Evolutionary conservation across 2,113 vertebrate species (phyloP).

Genomic region (Balaenoptera acutorostrata): DNA sequence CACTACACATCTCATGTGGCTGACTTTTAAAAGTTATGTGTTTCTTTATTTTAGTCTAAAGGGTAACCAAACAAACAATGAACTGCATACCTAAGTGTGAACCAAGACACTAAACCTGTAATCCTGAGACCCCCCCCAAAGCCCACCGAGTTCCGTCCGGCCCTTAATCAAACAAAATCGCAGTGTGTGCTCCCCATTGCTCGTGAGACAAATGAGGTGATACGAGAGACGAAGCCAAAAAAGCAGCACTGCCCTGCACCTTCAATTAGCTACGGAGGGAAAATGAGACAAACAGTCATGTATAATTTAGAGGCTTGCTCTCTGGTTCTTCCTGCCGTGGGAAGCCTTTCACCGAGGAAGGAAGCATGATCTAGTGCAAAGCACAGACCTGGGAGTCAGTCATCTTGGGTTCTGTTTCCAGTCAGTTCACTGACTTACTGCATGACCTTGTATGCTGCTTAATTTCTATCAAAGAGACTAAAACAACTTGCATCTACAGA

Average conservation of each 20-base stretch:
- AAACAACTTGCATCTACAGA: neutral
- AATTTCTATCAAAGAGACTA: neutral
- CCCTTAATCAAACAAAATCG: neutral
- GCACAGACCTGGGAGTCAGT: neutral
- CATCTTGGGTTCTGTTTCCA: neutral
- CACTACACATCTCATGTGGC: neutral
- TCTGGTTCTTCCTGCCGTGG: neutral
- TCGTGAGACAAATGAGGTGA: neutral
- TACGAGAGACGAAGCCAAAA: neutral
- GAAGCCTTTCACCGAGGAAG: neutral
- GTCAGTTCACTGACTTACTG: neutral
- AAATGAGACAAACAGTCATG: slow-evolving; percentile 1
- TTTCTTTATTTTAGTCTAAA: neutral
- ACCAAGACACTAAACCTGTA: neutral
- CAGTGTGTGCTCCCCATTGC: neutral
- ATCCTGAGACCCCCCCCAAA: neutral
- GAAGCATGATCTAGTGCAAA: accelerated
- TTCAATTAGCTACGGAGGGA: neutral
- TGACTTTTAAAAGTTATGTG: neutral
- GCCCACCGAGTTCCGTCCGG: neutral
- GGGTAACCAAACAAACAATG: neutral
- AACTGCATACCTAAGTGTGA: neutral
- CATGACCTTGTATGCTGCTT: neutral
- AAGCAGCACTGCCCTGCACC: neutral
- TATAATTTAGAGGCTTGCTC: neutral